Evolutionary conservation across 2,888 invertebrate species (phyloP).

Genomic region (Apocheima hispidaria): DNA sequence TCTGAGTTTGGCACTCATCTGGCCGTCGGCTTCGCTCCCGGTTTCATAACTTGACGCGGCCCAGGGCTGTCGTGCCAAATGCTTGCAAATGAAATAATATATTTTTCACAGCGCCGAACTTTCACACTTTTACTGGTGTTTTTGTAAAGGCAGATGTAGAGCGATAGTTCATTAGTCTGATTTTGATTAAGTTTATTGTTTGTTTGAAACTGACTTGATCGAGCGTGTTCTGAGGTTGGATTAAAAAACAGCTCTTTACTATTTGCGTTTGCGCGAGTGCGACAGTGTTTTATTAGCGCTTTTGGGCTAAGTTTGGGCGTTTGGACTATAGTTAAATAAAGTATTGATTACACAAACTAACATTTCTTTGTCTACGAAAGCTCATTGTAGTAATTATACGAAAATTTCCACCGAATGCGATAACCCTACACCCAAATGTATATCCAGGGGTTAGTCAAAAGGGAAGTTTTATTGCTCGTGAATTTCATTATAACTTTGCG

Average conservation of each 20-base stretch:
- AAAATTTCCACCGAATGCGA: conserved; percentile 38
- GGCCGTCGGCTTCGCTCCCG: conserved; percentile 66
- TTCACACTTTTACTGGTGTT: conserved; percentile 25
- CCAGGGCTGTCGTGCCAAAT: conserved; percentile 60
- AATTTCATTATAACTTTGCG: conserved; percentile 85
- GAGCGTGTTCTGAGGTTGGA: no score
- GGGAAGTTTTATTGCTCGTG: conserved; percentile 85
- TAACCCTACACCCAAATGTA: conserved; percentile 75
- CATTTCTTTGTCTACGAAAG: conserved; percentile 14
- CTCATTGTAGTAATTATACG: conserved; percentile 32
- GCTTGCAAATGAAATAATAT: conserved; percentile 2
- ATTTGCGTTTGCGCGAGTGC: no score
- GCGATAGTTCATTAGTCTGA: neutral
- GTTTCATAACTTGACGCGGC: conserved; percentile 69
- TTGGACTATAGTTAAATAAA: neutral
- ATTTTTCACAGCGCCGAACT: conserved; percentile 17
- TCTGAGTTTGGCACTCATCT: conserved; percentile 81
- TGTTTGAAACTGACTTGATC: neutral
- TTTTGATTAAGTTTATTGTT: neutral
- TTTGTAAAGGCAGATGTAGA: neutral
- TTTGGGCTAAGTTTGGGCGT: no score
- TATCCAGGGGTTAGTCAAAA: conserved; percentile 82
- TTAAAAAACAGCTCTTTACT: no score
- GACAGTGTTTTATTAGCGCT: neutral
- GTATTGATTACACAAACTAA: conserved; percentile 3